Evolutionary conservation across 1,140 invertebrate genomes (phyloP).

Genomic region (Heterodera carotae): DNA sequence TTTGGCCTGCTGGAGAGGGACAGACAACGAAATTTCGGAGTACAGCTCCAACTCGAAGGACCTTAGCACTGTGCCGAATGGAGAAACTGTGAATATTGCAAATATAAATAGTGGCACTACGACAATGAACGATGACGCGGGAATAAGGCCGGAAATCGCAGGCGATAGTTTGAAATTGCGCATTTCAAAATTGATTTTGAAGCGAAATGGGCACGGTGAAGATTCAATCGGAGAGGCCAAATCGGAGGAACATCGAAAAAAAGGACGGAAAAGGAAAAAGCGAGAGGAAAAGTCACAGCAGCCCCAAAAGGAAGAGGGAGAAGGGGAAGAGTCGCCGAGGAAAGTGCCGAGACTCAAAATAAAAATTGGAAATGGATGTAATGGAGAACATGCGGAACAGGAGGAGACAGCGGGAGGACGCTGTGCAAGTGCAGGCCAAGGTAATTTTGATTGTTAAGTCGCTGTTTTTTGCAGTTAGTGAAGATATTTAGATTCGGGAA

Average conservation of each 20-base stretch:
- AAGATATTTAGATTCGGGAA: no score
- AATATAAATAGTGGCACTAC: background rate
- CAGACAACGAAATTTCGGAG: background rate
- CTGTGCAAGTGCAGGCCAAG: no score
- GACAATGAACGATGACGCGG: background rate
- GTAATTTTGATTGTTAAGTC: no score
- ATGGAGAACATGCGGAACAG: background rate
- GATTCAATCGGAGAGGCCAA: background rate
- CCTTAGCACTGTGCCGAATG: background rate
- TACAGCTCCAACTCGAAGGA: background rate
- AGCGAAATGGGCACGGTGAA: background rate
- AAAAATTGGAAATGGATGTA: background rate
- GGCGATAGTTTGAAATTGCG: constrained; percentile 5
- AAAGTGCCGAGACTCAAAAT: constrained; percentile 12
- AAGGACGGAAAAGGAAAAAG: background rate
- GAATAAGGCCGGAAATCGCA: background rate
- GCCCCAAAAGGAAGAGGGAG: no score
- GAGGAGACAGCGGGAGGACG: no score
- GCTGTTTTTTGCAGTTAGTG: no score
- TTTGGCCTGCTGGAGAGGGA: constrained; percentile 1
- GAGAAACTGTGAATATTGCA: background rate
- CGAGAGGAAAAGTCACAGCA: background rate
- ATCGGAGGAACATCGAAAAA: background rate
- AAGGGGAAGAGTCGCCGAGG: background rate
- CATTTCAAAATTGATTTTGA: constrained; percentile 1